These are phyloP conservation scores for Gisinianus flammeolus DNA, from an alignment of 2,888 invertebrate genomes.

Conservation along the genomic window DNA sequence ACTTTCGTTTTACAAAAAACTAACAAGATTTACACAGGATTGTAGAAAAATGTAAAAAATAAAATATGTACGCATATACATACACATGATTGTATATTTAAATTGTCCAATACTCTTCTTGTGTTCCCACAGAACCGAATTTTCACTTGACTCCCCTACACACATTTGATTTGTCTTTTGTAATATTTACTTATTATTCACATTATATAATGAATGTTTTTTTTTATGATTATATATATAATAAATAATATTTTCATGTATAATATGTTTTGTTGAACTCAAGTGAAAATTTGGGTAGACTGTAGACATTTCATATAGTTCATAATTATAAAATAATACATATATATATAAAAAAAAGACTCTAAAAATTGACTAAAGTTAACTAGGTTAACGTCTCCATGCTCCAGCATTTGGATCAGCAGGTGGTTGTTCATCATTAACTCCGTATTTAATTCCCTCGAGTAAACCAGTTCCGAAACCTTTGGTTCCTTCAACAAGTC, in stretches of 20 bases:
- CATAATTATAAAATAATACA: conserved; percentile 17
- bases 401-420: conserved; percentile 38
- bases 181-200: not conserved
- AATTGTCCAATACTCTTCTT: not conserved
- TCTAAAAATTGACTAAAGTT: conserved; percentile 43
- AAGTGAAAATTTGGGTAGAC: not conserved
- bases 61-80: not conserved
- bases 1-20: not conserved
- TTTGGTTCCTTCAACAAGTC: conserved; percentile 58
- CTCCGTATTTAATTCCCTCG: conserved; percentile 58
- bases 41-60: not conserved
- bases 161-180: not conserved
- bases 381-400: conserved; percentile 34
- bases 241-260: not conserved
- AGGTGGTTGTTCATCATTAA: conserved; percentile 58
- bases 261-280: not conserved
- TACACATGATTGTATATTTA: not conserved
- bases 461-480: conserved; percentile 58
- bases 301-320: not conserved
- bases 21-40: conserved; percentile 6
- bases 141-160: not conserved
- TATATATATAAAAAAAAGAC: conserved; percentile 33
- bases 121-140: not conserved
- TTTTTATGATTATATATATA: not conserved
- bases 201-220: not conserved